These are phyloP conservation scores for Lycocorax pyrrhopterus DNA, from an alignment of 2,113 vertebrate species.

Conservation along the genomic window DNA sequence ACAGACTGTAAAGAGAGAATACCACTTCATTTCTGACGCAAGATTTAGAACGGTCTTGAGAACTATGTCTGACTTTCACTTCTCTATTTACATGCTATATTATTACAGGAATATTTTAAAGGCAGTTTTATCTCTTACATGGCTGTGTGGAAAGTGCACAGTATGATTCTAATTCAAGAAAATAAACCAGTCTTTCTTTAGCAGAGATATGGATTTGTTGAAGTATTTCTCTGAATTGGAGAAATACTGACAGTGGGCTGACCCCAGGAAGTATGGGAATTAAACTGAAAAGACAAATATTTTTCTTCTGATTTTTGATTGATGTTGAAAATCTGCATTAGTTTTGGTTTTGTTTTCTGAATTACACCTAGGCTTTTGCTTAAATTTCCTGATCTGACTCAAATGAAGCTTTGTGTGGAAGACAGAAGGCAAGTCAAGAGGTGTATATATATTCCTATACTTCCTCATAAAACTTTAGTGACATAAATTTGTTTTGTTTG, in stretches of 20 bases:
- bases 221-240: not conserved
- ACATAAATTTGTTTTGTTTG: not conserved
- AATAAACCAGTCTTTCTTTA: not conserved
- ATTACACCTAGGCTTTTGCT: not conserved
- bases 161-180: not conserved
- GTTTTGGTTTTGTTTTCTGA: not conserved
- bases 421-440: not conserved
- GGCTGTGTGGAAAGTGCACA: not conserved
- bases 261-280: not conserved
- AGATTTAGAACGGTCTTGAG: not conserved
- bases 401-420: not conserved
- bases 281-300: not conserved
- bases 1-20: not conserved
- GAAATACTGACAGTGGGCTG: not conserved
- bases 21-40: not conserved
- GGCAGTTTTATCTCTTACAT: not conserved
- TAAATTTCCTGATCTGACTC: not conserved
- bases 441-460: not conserved
- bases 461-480: not conserved
- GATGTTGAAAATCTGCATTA: not conserved
- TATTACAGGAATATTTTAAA: not conserved
- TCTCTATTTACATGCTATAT: not conserved
- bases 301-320: not conserved
- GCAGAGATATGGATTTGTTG: not conserved
- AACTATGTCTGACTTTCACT: not conserved